Evolutionary conservation across 2,888 invertebrate species (phyloP), one percentile per base, ranked within the genome.

Genomic region (Strigamia transsilvanica): DNA sequence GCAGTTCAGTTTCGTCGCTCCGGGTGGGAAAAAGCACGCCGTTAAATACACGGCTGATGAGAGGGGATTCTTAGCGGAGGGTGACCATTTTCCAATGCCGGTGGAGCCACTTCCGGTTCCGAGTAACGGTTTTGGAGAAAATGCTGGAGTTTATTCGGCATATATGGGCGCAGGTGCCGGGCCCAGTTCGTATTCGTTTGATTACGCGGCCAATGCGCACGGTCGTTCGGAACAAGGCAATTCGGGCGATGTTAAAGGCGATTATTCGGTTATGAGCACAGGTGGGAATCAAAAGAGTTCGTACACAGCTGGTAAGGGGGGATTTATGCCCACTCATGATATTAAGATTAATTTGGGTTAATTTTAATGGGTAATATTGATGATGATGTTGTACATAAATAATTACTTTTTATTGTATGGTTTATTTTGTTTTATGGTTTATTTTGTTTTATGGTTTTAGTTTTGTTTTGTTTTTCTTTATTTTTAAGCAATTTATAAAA

Each of bases 41-140:
- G 10, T 79, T 41, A 38, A 27, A 32, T 79, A 79, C 34, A 79
- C 79, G 10, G 79, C 79, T n/a, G 79, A 79, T n/a, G 79, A 79
- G 15, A 15, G 1, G 4, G 79, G 79, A 32, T 79, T 79, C 32
- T 0, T 32, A 1, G 38, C 79, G 13, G 79, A 79, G 10, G 79
- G 79, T 13, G 79, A 79, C 9, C 79, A 79, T 38, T 34, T 79
- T 6, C 79, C 79, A 5, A 79, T 41, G n/a, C 13, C 79, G 13
- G 23, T 46, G 6, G 80, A 18, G 13, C 27, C 21, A 80, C 15
- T 46, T 6, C 21, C 42, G 6, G 46, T 15, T 6, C 21, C 42
- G 6, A 46, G 2, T 42, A n/a, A 42, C 21, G 15, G 51, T 80
- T n/a, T n/a, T n/a, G n/a, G n/a, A n/a, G 46, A 2, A 4, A 46